These are phyloP conservation scores for Corythucha ciliata DNA, from an alignment of 2,888 invertebrate species.

Conservation along the genomic window DNA sequence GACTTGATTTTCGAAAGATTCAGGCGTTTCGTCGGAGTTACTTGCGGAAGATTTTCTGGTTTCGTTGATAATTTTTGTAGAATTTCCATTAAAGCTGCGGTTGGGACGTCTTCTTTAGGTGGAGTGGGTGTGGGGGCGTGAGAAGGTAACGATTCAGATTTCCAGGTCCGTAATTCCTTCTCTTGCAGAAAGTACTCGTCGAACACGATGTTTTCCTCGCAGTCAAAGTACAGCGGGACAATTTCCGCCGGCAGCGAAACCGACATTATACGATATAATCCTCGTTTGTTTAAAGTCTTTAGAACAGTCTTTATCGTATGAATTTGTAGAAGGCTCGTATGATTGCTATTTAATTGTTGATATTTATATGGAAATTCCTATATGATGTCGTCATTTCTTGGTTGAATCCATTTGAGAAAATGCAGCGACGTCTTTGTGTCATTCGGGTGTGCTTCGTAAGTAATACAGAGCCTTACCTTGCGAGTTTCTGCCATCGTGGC, in stretches of 20 bases:
- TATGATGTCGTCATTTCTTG: background rate
- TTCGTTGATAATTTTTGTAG: no score
- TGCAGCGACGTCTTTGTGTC: slow-evolving; percentile 3
- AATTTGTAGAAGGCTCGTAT: slow-evolving; percentile 5
- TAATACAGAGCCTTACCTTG: no score
- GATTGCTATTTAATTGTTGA: background rate
- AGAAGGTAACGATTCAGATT: no score
- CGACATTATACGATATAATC: background rate
- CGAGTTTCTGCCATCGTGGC: no score
- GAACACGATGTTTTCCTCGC: background rate
- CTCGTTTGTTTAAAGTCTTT: background rate
- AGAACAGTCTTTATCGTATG: background rate
- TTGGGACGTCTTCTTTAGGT: no score
- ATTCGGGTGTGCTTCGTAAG: background rate
- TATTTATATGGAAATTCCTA: background rate
- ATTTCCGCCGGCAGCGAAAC: background rate
- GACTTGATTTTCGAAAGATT: no score
- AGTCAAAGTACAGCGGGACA: background rate
- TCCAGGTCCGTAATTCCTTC: no score
- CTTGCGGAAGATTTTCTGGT: no score
- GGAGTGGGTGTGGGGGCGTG: no score
- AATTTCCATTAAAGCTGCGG: no score
- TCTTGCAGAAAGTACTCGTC: no score
- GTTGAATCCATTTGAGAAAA: slow-evolving; percentile 2
- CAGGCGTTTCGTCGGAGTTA: no score